Conservation (phyloP, 1,140 invertebrate genomes). For the Reticulitermes speratus region DNA sequence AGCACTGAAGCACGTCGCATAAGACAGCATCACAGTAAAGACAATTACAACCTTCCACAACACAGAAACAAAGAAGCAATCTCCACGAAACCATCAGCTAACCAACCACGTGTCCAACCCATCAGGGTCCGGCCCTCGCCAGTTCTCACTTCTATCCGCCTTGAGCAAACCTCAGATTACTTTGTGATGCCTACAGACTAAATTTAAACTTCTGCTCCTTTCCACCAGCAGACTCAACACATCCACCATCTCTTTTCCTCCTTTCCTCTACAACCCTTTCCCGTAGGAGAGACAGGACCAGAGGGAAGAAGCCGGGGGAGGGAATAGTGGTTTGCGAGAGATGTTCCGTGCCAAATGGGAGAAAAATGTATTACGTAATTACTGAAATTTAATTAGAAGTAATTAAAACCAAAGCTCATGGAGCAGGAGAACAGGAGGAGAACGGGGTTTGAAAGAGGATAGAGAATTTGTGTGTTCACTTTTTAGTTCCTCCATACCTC, state of each 20-base stretch:
- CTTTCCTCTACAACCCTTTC: constrained; percentile 23
- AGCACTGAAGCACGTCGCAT: no score
- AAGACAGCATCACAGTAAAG: no score
- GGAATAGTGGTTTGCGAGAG: constrained; percentile 13
- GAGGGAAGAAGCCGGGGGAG: background rate
- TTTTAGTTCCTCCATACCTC: constrained; percentile 3
- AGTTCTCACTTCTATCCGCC: background rate
- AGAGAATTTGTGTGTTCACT: constrained; percentile 12
- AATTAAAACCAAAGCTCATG: constrained; percentile 34
- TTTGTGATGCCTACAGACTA: constrained; percentile 21
- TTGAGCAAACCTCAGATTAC: constrained; percentile 16
- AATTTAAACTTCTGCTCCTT: constrained; percentile 27
- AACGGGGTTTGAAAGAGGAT: background rate
- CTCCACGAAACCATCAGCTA: background rate
- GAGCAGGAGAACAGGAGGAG: background rate
- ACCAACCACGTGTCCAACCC: background rate
- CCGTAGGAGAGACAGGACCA: background rate
- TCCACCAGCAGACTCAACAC: background rate
- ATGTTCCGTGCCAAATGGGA: constrained; percentile 34
- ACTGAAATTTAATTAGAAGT: constrained; percentile 34
- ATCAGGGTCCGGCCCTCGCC: background rate
- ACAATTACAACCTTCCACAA: background rate
- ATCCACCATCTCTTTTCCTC: background rate
- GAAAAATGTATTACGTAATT: constrained; percentile 35
- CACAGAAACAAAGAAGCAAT: background rate